Evolutionary conservation across 2,113 vertebrate species (phyloP).

Genomic region (Psammodynastes pulverulentus): DNA sequence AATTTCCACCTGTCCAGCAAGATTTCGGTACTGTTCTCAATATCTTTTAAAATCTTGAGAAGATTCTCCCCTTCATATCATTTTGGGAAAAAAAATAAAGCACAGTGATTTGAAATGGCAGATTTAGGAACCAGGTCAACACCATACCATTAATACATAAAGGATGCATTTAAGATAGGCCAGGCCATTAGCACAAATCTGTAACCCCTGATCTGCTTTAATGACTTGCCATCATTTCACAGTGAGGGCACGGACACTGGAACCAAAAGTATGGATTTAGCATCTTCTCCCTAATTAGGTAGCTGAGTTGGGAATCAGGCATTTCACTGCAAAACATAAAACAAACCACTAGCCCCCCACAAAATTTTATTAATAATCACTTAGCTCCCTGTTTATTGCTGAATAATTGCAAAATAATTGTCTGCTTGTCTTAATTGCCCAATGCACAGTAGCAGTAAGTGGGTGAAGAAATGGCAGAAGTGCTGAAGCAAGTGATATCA

Average conservation of each 20-base stretch:
- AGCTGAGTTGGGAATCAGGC: background rate
- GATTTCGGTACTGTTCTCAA: conserved; percentile 88
- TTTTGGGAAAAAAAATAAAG: conserved; percentile 54
- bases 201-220: background rate
- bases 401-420: background rate
- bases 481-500: background rate
- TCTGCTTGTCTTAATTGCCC: too few relatives aligned
- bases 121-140: background rate
- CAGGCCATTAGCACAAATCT: background rate
- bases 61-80: conserved; percentile 95
- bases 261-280: background rate
- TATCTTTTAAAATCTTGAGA: conserved; percentile 89
- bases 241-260: background rate
- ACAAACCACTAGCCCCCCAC: background rate
- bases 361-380: background rate
- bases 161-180: background rate
- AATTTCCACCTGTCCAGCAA: conserved; percentile 80
- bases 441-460: background rate
- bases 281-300: background rate
- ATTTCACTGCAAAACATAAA: background rate
- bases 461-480: background rate
- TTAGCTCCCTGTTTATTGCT: background rate
- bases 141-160: background rate
- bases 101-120: background rate
- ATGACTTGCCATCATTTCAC: background rate